Evolutionary conservation across 1,140 invertebrate genomes (phyloP).

Genomic region (Lepidurus couesii): DNA sequence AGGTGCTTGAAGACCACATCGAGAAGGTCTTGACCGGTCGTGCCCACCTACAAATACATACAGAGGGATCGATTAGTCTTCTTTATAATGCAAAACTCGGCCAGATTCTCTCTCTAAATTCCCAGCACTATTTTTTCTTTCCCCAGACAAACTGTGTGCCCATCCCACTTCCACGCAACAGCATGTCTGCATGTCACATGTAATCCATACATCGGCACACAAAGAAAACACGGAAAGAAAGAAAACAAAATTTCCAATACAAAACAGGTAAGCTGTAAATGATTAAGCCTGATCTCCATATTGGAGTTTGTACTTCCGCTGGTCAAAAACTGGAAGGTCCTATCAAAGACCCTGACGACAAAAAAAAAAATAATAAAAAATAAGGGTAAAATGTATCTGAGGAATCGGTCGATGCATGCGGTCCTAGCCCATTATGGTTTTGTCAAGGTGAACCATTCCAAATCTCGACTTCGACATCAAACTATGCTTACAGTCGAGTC

Average conservation of each 20-base stretch:
- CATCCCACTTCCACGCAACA: slow-evolving; percentile 13
- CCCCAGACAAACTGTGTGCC: neutral
- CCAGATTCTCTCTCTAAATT: neutral
- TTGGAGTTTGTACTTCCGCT: neutral
- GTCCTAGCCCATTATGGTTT: neutral
- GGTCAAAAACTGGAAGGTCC: neutral
- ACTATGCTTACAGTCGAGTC: neutral
- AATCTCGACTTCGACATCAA: too few species aligned
- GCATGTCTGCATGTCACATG: neutral
- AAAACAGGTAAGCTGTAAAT: neutral
- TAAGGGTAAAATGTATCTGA: neutral
- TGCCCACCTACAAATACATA: slow-evolving; percentile 66
- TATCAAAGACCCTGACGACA: neutral
- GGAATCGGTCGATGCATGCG: neutral
- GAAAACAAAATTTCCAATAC: neutral
- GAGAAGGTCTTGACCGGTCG: slow-evolving; percentile 73
- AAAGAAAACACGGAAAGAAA: neutral
- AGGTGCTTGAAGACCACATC: slow-evolving; percentile 83
- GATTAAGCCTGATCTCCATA: neutral
- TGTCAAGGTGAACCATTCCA: slow-evolving; percentile 3
- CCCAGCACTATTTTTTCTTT: neutral
- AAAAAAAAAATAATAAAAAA: neutral
- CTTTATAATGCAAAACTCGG: slow-evolving; percentile 24
- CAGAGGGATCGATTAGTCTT: slow-evolving; percentile 36
- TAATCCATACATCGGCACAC: neutral